A percentile compares a stretch with the other conserved stretches of the same genome.
Conservation (phyloP, 1,140 invertebrate genomes). For the Leptopilina clavipes region DNA sequence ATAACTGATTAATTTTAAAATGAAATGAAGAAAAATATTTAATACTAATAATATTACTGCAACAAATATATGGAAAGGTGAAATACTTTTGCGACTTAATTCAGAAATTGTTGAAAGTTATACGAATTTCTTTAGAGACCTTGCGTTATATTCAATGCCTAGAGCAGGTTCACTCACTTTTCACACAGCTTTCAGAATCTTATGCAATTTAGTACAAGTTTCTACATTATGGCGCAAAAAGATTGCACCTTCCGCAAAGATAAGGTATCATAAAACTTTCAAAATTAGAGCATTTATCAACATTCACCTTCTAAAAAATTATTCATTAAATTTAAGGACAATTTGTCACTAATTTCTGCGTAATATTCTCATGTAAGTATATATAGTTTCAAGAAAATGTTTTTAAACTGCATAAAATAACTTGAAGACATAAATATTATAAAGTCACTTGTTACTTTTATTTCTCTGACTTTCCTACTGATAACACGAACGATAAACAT, state of each 20-base stretch:
- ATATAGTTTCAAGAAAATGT: background rate
- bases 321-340: background rate
- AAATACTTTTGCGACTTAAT: background rate
- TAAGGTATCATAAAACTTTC: conserved; percentile 14
- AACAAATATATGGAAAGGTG: too few species aligned
- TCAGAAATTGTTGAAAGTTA: conserved; percentile 13
- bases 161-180: conserved; percentile 3
- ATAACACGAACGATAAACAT: background rate
- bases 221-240: conserved; percentile 3
- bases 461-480: background rate
- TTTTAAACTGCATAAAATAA: background rate
- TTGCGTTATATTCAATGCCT: background rate
- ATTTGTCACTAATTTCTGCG: too few species aligned
- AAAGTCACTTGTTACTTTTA: background rate
- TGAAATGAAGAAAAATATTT: too few species aligned
- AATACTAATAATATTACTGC: too few species aligned
- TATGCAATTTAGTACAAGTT: conserved; percentile 1
- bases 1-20: too few species aligned
- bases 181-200: background rate
- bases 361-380: too few species aligned
- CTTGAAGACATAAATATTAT: background rate
- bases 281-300: background rate
- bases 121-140: background rate
- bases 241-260: background rate
- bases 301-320: background rate